Evolutionary conservation across 2,797 vertebrate genomes (phyloP), one percentile per base, ranked within the genome.

Genomic region (Esox lucius): DNA sequence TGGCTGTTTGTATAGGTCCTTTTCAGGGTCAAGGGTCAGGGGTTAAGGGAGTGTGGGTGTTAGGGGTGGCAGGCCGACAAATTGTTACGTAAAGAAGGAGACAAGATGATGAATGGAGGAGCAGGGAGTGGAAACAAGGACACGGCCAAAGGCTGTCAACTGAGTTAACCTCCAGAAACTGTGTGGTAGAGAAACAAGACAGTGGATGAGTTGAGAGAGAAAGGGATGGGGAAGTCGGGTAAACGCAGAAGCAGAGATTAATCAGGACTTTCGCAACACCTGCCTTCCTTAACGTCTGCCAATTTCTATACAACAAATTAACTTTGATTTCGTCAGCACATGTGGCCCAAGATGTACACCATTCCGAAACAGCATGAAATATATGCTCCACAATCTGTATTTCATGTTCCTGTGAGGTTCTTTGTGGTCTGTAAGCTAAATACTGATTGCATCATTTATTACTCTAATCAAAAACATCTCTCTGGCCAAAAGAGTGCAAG

Each of bases 71-170:
- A 13, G 56, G 61, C 62, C 78, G 81, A 86, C 85, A 81, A 83
- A 87, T 86, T 75, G 78, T 73, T 59, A 39, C 80, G 83, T 74
- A 53, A 3, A 33, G 33, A 67, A 74, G 75, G 75, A 80, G 71
- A 72, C 56, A 79, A 51, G 56, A 73, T 84, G 83, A 90, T 79
- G 76, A 84, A 84, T 83, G 72, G 59, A 61, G 53, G 56, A 48
- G 28, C 0, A 26, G 33, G 70, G 19, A 16, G 73, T 83, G 53
- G 62, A 78, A 59, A 59, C 56, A 33, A 73, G 53, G 68, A 82
- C 42, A 70, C 4, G 39, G 67, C 68, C n/a, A 19, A 78, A 49
- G 35, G 62, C 19, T 65, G 19, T 1, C 22, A 67, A 26, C 72
- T 46, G 24, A 22, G 56, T 65, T 35, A 65, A 68, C 64, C 49